Evolutionary conservation across 1,140 invertebrate genomes (phyloP).

Genomic region (Cryptotermes secundus): DNA sequence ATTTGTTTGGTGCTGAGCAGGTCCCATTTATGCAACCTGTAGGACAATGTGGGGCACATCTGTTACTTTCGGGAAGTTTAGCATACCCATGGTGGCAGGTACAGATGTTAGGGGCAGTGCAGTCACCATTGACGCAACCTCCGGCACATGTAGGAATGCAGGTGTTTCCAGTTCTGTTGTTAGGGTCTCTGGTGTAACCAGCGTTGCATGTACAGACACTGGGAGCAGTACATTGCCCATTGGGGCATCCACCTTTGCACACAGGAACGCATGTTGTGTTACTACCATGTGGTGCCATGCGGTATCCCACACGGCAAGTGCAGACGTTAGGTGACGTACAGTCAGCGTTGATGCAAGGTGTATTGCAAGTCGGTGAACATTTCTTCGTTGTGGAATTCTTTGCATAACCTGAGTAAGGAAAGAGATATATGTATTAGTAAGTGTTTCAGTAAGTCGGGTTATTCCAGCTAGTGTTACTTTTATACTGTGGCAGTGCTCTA

Average conservation of each 20-base stretch:
- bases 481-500: no score
- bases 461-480: no score
- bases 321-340: constrained; percentile 50
- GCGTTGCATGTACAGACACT: constrained; percentile 52
- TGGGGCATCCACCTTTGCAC: constrained; percentile 57
- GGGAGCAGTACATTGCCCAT: constrained; percentile 59
- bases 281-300: constrained; percentile 34
- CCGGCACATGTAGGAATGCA: constrained; percentile 37
- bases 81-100: constrained; percentile 46
- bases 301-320: constrained; percentile 42
- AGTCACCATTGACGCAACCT: constrained; percentile 36
- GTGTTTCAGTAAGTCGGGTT: no score
- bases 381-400: not conserved
- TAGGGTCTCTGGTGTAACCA: constrained; percentile 39
- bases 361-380: constrained; percentile 31
- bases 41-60: constrained; percentile 36
- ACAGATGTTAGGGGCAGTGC: constrained; percentile 46
- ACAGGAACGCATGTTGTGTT: constrained; percentile 54
- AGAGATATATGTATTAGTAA: no score
- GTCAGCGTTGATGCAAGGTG: constrained; percentile 40
- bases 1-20: constrained; percentile 42
- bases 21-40: constrained; percentile 40
- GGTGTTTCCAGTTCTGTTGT: constrained; percentile 1
- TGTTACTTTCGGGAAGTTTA: constrained; percentile 37
- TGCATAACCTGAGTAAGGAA: not conserved